Conservation (phyloP, 2,113 vertebrate genomes). For the Upupa epops region DNA sequence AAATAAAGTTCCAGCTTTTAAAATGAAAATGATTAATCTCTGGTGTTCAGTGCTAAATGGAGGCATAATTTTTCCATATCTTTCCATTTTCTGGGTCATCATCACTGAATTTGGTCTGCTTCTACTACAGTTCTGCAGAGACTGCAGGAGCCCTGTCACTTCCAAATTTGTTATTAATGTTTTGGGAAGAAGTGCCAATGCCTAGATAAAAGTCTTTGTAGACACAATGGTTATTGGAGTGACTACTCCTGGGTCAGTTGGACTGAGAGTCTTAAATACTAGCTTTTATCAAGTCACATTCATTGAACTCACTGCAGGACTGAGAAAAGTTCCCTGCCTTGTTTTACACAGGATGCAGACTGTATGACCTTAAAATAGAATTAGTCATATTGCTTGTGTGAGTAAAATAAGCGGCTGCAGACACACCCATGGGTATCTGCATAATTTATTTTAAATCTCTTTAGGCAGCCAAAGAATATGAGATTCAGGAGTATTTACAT, state of each 20-base stretch:
- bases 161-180: background rate
- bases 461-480: background rate
- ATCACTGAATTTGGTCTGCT: background rate
- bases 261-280: background rate
- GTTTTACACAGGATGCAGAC: conserved; percentile 2
- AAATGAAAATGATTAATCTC: background rate
- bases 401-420: background rate
- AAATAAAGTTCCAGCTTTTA: background rate
- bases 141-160: background rate
- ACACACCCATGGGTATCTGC: background rate
- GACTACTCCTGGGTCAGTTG: background rate
- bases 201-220: background rate
- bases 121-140: background rate
- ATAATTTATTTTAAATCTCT: conserved; percentile 16
- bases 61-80: background rate
- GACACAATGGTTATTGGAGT: background rate
- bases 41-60: background rate
- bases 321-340: conserved; percentile 9
- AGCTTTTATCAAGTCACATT: background rate
- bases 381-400: conserved; percentile 23
- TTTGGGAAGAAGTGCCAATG: background rate
- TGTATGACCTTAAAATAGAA: conserved; percentile 19
- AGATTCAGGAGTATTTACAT: background rate
- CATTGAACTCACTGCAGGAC: background rate
- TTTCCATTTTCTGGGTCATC: background rate